Evolutionary conservation across 2,888 invertebrate species (phyloP).

Genomic region (Amphimallon solstitiale): DNA sequence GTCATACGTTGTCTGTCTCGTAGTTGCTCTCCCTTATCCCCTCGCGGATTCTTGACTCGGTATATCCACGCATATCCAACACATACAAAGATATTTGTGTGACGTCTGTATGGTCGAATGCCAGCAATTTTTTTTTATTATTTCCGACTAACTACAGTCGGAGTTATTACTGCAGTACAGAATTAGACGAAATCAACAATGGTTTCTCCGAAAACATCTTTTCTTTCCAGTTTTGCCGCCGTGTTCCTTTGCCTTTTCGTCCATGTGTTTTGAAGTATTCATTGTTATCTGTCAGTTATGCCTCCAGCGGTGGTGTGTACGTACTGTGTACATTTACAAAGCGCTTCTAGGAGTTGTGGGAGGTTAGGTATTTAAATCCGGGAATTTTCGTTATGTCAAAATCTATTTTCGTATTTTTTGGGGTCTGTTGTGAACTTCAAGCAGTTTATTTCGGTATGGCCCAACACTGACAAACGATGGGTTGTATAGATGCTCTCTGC

Average conservation of each 20-base stretch:
- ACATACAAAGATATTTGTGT: slow-evolving; percentile 18
- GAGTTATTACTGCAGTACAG: slow-evolving; percentile 1
- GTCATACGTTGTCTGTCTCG: slow-evolving; percentile 64
- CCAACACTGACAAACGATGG: background rate
- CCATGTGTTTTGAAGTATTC: too few relatives aligned
- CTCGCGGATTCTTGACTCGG: slow-evolving; percentile 44
- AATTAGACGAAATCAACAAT: background rate
- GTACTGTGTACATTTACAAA: background rate
- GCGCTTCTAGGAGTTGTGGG: slow-evolving; percentile 31
- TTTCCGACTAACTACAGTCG: slow-evolving; percentile 21
- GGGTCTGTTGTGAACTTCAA: slow-evolving; percentile 33
- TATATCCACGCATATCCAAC: slow-evolving; percentile 35
- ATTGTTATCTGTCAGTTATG: slow-evolving; percentile 4
- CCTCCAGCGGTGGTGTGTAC: background rate
- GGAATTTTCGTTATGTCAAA: slow-evolving; percentile 46
- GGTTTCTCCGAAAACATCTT: slow-evolving; percentile 6
- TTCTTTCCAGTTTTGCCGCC: background rate
- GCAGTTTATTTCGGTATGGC: slow-evolving; percentile 38
- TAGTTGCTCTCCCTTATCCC: slow-evolving; percentile 57
- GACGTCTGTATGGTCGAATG: slow-evolving; percentile 24
- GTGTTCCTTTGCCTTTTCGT: background rate
- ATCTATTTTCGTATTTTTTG: slow-evolving; percentile 44
- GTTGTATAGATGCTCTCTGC: background rate
- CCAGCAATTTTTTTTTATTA: slow-evolving; percentile 25
- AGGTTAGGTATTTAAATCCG: slow-evolving; percentile 39